These are phyloP conservation scores for Scleropages formosus DNA, from an alignment of 2,797 vertebrate species.

Conservation along the genomic window DNA sequence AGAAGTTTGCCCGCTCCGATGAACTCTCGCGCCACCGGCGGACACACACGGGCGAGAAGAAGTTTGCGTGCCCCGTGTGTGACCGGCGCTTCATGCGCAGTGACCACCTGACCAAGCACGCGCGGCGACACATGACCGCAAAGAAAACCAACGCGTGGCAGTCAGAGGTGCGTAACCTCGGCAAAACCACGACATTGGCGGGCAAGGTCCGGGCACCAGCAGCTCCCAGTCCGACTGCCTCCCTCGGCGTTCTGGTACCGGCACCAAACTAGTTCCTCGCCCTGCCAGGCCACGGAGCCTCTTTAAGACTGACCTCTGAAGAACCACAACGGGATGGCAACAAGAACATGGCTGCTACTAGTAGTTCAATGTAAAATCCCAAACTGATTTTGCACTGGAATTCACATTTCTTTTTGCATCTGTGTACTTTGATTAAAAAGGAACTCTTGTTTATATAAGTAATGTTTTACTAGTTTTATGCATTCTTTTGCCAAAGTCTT, in stretches of 20 bases:
- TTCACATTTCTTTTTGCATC: constrained; percentile 53
- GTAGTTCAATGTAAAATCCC: constrained; percentile 55
- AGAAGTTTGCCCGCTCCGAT: constrained; percentile 92
- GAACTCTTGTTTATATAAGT: constrained; percentile 64
- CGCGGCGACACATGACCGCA: constrained; percentile 84
- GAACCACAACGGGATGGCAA: constrained; percentile 50
- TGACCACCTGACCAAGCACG: constrained; percentile 93
- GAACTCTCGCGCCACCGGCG: constrained; percentile 93
- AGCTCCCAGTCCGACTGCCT: constrained; percentile 47
- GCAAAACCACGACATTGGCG: constrained; percentile 62
- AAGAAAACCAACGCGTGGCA: constrained; percentile 84
- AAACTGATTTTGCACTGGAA: constrained; percentile 75
- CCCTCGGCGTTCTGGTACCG: constrained; percentile 66
- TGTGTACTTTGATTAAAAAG: constrained; percentile 50
- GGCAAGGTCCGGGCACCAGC: constrained; percentile 39
- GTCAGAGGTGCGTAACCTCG: constrained; percentile 72
- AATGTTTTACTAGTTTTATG: constrained; percentile 62
- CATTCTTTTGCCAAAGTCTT: constrained; percentile 73
- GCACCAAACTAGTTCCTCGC: constrained; percentile 56
- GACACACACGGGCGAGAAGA: constrained; percentile 96
- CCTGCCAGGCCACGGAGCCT: constrained; percentile 46
- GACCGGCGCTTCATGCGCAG: constrained; percentile 97
- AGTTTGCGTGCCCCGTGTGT: constrained; percentile 86
- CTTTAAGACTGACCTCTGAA: constrained; percentile 64
- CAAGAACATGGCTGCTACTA: constrained; percentile 65